Evolutionary conservation across 2,113 vertebrate genomes (phyloP).

Genomic region (Tyto alba): DNA sequence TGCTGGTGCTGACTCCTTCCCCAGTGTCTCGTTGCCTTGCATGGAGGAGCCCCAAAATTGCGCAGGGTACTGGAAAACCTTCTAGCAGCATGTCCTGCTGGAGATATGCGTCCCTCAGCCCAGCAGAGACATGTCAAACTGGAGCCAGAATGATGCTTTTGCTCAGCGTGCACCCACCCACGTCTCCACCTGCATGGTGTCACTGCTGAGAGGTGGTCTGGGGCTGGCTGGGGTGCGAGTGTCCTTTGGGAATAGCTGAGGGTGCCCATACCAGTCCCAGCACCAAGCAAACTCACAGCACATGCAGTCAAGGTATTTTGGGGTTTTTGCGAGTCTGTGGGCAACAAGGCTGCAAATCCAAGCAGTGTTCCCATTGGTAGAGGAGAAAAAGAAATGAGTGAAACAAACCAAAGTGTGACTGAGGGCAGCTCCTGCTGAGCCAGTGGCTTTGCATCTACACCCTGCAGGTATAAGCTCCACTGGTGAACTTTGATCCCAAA

Average conservation of each 20-base stretch:
- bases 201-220: background rate
- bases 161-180: no score
- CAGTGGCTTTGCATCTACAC: background rate
- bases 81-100: background rate
- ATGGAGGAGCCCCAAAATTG: background rate
- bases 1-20: background rate
- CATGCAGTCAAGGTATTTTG: background rate
- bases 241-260: background rate
- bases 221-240: background rate
- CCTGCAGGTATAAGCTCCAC: background rate
- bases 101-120: background rate
- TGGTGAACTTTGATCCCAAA: background rate
- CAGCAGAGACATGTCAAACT: background rate
- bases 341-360: background rate
- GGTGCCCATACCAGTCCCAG: background rate
- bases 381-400: background rate
- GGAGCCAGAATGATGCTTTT: background rate
- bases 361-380: background rate
- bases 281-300: background rate
- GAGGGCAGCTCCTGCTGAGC: background rate
- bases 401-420: background rate
- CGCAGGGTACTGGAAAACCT: background rate
- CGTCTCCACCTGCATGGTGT: accelerated
- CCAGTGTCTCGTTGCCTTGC: accelerated
- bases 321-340: background rate